phyloP scores from a whole-genome alignment of 2,797 vertebrate species.

The Antennarius maculatus region DNA sequence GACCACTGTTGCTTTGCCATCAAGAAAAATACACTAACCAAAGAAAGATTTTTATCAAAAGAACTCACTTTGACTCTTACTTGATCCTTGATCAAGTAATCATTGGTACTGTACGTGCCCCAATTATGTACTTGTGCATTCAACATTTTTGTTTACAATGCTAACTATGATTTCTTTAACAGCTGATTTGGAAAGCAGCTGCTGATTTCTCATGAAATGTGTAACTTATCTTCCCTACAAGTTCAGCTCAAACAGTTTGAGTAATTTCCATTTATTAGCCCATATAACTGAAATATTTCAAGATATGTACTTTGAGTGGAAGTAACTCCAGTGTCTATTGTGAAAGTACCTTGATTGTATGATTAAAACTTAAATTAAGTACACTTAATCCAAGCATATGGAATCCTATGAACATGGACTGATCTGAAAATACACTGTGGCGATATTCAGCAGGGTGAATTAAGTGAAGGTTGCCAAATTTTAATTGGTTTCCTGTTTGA shows the following conservation, averaged over 20 bases:
- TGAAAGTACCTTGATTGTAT: no score
- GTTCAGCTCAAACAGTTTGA: neutral
- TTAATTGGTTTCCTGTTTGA: no score
- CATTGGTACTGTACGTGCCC: slow-evolving; percentile 23
- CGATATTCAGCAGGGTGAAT: no score
- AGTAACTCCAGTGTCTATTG: no score
- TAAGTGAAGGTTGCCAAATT: no score
- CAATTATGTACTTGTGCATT: slow-evolving; percentile 40
- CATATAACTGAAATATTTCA: no score
- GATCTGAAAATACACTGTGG: no score
- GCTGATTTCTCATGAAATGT: slow-evolving; percentile 61
- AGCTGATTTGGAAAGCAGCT: slow-evolving; percentile 82
- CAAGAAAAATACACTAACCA: slow-evolving; percentile 42
- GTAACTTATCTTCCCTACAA: neutral
- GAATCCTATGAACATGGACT: no score
- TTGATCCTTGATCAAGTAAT: slow-evolving; percentile 36
- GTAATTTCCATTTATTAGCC: no score
- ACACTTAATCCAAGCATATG: no score
- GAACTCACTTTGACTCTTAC: slow-evolving; percentile 31
- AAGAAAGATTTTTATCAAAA: slow-evolving; percentile 35
- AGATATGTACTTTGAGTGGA: no score
- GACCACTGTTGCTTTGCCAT: slow-evolving; percentile 57
- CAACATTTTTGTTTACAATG: slow-evolving; percentile 21
- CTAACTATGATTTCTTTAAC: slow-evolving; percentile 71
- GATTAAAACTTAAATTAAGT: no score